phyloP scores from a whole-genome alignment of 2,113 vertebrate species.

The Entomyzon cyanotis region DNA sequence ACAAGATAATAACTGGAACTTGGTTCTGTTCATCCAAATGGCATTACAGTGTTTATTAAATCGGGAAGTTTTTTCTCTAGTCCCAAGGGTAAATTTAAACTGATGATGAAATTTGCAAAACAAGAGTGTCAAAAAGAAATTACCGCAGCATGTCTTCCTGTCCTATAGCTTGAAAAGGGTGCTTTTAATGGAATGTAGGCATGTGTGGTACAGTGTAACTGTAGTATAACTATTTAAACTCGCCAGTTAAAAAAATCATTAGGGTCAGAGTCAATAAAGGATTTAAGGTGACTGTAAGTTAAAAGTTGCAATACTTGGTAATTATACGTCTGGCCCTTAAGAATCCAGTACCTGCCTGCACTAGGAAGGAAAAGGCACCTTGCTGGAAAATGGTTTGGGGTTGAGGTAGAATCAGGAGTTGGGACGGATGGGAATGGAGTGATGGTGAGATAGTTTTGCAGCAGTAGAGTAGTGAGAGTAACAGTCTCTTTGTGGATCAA shows the following conservation, averaged over 20 bases:
- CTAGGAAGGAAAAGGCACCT: not conserved
- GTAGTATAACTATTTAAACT: not conserved
- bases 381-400: not conserved
- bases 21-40: not conserved
- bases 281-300: not conserved
- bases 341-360: not conserved
- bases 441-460: not conserved
- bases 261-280: not conserved
- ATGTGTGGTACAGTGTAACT: not conserved
- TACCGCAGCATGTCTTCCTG: not conserved
- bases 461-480: not conserved
- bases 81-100: not conserved
- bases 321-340: not conserved
- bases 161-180: not conserved
- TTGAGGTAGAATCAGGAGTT: not conserved
- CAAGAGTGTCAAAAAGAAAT: not conserved
- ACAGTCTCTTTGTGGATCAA: not conserved
- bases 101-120: not conserved
- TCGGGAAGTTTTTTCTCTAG: not conserved
- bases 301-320: not conserved
- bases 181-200: not conserved
- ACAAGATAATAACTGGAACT: not conserved
- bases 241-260: not conserved
- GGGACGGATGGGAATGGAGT: not conserved
- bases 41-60: not conserved